A percentile compares a stretch with the other conserved stretches of the same genome.
Conservation (phyloP, 2,888 invertebrate genomes). For the Ochlodes sylvanus region DNA sequence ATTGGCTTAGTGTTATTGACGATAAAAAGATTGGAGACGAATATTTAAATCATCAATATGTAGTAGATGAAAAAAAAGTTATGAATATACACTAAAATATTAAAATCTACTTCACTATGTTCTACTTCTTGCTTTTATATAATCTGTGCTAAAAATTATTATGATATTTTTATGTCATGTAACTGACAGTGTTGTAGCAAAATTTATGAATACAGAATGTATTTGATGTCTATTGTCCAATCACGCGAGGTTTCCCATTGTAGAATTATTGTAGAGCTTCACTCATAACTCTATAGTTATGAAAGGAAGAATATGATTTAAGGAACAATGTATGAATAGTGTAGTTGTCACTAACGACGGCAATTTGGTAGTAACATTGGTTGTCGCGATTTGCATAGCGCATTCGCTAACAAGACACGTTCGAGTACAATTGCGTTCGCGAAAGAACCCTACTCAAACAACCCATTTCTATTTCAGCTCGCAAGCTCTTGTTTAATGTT, state of each 20-base stretch:
- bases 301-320: conserved; percentile 27
- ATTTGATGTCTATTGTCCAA: conserved; percentile 24
- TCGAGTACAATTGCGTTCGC: conserved; percentile 82
- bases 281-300: conserved; percentile 21
- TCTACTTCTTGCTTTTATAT: too few species aligned
- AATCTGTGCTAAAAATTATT: too few species aligned
- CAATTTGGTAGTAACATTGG: conserved; percentile 55
- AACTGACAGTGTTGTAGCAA: conserved; percentile 22
- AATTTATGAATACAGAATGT: conserved; percentile 29
- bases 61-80: too few species aligned
- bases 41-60: too few species aligned
- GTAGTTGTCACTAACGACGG: conserved; percentile 54
- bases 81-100: too few species aligned
- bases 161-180: background rate
- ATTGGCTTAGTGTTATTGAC: background rate
- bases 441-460: conserved; percentile 85
- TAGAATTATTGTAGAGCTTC: conserved; percentile 26
- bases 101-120: too few species aligned
- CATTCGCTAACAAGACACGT: conserved; percentile 84
- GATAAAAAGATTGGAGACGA: too few species aligned
- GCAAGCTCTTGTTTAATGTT: conserved; percentile 83
- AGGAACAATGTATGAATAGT: conserved; percentile 44
- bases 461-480: conserved; percentile 83
- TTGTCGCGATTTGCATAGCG: conserved; percentile 73
- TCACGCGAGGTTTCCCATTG: conserved; percentile 27